Percentiles rank a stretch among this genome's conserved stretches.
Conservation (phyloP, 1,140 invertebrate genomes). For the Oreohelix idahoensis region DNA sequence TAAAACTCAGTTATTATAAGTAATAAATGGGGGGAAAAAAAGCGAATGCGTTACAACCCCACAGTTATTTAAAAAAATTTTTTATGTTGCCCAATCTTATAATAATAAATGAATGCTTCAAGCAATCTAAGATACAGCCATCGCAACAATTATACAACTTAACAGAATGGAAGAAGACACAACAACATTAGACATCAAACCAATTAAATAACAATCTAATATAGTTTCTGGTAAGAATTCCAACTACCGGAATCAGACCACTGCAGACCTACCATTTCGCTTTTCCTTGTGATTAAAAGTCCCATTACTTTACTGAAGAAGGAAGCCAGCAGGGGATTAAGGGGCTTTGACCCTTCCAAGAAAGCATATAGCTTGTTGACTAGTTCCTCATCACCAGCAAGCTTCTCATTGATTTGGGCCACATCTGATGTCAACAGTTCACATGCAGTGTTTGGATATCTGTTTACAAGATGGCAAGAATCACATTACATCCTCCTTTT, state of each 20-base stretch:
- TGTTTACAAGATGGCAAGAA: conserved; percentile 56
- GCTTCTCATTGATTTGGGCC: conserved; percentile 86
- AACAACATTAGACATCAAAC: no score
- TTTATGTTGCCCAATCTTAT: no score
- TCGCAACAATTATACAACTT: no score
- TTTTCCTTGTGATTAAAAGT: conserved; percentile 86
- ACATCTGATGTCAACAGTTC: conserved; percentile 94
- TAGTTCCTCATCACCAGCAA: conserved; percentile 84
- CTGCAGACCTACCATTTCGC: conserved; percentile 78
- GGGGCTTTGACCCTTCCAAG: conserved; percentile 86
- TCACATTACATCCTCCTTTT: no score
- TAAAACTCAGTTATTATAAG: no score
- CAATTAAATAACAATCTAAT: background rate
- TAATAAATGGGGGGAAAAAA: no score
- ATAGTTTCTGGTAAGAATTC: background rate
- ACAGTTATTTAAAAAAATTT: no score
- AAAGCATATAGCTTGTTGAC: conserved; percentile 89
- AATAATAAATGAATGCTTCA: no score
- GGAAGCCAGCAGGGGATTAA: conserved; percentile 94
- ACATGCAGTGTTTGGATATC: conserved; percentile 87
- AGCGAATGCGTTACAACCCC: no score
- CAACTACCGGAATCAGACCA: background rate
- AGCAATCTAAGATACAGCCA: no score
- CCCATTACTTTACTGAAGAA: conserved; percentile 96
- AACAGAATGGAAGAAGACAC: no score